A percentile compares a stretch with the other conserved stretches of the same genome.
These are phyloP conservation scores for Halocynthia roretzi DNA, from an alignment of 23 tunicate species.

Conservation along the genomic window DNA sequence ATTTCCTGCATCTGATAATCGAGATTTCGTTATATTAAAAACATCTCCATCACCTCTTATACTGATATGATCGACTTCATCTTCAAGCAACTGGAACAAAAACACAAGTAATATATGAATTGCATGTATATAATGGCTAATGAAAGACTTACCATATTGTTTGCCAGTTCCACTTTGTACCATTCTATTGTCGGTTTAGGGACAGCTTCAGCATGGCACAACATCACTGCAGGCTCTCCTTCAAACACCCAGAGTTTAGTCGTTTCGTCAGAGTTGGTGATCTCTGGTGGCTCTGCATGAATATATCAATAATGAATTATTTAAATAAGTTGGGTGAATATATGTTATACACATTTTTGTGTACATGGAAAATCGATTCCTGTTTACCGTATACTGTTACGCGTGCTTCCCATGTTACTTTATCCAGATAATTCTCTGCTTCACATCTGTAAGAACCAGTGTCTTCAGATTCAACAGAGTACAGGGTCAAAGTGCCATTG, in stretches of 20 bases:
- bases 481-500: conserved; percentile 59
- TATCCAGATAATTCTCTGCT: conserved; percentile 77
- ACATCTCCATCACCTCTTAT: conserved; percentile 26
- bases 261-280: conserved; percentile 37
- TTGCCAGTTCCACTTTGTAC: conserved; percentile 43
- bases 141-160: not conserved
- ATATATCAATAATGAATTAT: not conserved
- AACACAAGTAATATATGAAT: not conserved
- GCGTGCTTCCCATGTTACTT: conserved; percentile 1
- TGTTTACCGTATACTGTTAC: conserved; percentile 22
- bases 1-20: conserved; percentile 56
- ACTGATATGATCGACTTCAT: conserved; percentile 44
- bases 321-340: not conserved
- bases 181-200: conserved; percentile 90
- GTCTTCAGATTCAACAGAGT: conserved; percentile 48
- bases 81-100: conserved; percentile 22
- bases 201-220: conserved; percentile 80
- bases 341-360: too few species aligned
- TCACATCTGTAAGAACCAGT: conserved; percentile 70
- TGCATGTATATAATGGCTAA: not conserved
- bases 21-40: conserved; percentile 46
- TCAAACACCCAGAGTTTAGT: conserved; percentile 57
- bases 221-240: conserved; percentile 68
- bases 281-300: conserved; percentile 73
- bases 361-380: not conserved